Conservation (phyloP, 2,888 invertebrate species). For the Eristalinus aeneus region DNA sequence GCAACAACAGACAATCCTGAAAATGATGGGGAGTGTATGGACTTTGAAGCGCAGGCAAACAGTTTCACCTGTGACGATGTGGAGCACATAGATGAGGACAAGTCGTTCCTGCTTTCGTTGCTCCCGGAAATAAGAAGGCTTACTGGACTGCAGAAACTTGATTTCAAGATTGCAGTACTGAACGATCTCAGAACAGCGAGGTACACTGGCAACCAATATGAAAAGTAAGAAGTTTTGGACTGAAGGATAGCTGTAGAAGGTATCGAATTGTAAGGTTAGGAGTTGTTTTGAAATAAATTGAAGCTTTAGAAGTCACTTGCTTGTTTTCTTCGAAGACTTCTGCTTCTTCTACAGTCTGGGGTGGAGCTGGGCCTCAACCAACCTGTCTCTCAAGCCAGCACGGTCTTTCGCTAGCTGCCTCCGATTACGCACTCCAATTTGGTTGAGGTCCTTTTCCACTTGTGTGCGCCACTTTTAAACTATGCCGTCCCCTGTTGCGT, state of each 20-base stretch:
- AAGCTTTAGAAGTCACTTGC: too few species aligned
- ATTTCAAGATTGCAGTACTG: constrained; percentile 25
- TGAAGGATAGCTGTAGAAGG: background rate
- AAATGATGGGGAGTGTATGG: background rate
- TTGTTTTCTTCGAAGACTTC: too few species aligned
- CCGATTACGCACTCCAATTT: too few species aligned
- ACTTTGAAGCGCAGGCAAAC: background rate
- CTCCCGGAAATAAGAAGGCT: constrained; percentile 34
- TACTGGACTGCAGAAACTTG: constrained; percentile 9
- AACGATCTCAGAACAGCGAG: background rate
- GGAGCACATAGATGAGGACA: constrained; percentile 23
- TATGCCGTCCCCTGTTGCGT: too few species aligned
- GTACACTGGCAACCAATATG: background rate
- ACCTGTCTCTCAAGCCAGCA: too few species aligned
- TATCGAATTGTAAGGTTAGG: too few species aligned
- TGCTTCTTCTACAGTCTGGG: too few species aligned
- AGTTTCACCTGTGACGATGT: background rate
- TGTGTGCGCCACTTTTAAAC: too few species aligned
- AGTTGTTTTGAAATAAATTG: too few species aligned
- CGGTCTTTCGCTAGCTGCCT: too few species aligned
- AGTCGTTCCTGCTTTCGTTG: constrained; percentile 29
- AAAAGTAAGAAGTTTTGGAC: background rate
- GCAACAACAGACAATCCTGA: background rate
- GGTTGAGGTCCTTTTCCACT: too few species aligned
- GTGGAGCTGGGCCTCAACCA: too few species aligned